Base-by-base conservation (phyloP, 2,888 invertebrate genomes). In the Sialis lutaria region DNA sequence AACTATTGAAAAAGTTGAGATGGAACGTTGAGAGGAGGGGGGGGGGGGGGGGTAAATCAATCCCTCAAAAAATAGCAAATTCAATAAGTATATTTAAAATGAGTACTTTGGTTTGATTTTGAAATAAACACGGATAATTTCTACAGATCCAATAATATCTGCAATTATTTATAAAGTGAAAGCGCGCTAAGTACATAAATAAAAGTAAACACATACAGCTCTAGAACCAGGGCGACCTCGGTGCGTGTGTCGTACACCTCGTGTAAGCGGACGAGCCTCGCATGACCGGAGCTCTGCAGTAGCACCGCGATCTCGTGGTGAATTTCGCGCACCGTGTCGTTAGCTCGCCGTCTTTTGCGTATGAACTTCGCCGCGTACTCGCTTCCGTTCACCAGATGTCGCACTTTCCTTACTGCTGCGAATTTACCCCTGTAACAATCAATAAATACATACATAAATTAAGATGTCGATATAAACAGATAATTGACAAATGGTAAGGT, bases 321-420 rank as follows among this genome's bases (percentile, higher is more conserved):
- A 57, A 93, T 87, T 67, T 93, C 91, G 55, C 86, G 79, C 60
- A 81, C 79, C 57, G 84, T 84, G 67, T 87, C 86, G 54, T 80
- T 78, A 54, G 89, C 83, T 56, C 90, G 82, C 64, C 92, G 82
- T 58, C 93, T 73, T 63, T 93, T 85, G 67, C 89, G 83, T 55
- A 92, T 83, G 67, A 90, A 91, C 72, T 96, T 96, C 53, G 95
- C 95, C n/a, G 95, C 96, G 68, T 87, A 93, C 62, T 86, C 85
- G 60, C 82, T 77, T 50, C 88, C 88, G 47, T 85, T 85, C 56
- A 81, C 77, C 65, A 83, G 79, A 71, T 93, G 88, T 33, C 84
- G 77, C 62, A 91, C 89, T 66, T 89, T 82, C 61, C 88, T 82
- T 54, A 96, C 95, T 54, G 92, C 87, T 44, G 95, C 95, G 67